phyloP scores from a whole-genome alignment of 2,888 invertebrate genomes.

The Calameuta filiformis region DNA sequence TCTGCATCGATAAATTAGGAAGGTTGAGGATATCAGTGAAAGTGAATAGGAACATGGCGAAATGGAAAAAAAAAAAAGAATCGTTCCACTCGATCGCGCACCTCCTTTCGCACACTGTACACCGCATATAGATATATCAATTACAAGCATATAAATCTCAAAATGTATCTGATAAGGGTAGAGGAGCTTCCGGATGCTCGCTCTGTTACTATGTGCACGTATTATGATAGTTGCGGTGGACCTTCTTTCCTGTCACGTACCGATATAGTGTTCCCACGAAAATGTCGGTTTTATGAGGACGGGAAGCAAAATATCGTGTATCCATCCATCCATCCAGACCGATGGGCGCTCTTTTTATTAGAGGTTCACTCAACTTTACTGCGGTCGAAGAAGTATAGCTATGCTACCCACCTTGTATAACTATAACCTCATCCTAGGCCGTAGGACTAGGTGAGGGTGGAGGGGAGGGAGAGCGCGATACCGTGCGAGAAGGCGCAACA shows the following conservation, averaged over 20 bases:
- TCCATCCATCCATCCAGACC: constrained; percentile 36
- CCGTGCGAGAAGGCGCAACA: background rate
- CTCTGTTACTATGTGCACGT: constrained; percentile 20
- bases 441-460: background rate
- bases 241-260: constrained; percentile 52
- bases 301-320: constrained; percentile 60
- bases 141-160: background rate
- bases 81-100: background rate
- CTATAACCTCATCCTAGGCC: background rate
- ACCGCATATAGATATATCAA: background rate
- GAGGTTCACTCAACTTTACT: constrained; percentile 11
- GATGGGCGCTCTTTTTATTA: constrained; percentile 25
- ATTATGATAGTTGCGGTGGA: constrained; percentile 60
- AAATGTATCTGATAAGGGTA: background rate
- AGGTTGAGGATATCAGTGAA: background rate
- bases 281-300: constrained; percentile 52
- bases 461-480: background rate
- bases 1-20: constrained; percentile 3
- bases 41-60: background rate
- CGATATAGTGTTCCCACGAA: constrained; percentile 50
- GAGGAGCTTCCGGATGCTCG: background rate
- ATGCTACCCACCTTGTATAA: background rate
- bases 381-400: background rate
- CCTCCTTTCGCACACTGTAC: background rate
- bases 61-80: background rate